phyloP scores from a whole-genome alignment of 2,888 invertebrate species.

The Salpingus planirostris region DNA sequence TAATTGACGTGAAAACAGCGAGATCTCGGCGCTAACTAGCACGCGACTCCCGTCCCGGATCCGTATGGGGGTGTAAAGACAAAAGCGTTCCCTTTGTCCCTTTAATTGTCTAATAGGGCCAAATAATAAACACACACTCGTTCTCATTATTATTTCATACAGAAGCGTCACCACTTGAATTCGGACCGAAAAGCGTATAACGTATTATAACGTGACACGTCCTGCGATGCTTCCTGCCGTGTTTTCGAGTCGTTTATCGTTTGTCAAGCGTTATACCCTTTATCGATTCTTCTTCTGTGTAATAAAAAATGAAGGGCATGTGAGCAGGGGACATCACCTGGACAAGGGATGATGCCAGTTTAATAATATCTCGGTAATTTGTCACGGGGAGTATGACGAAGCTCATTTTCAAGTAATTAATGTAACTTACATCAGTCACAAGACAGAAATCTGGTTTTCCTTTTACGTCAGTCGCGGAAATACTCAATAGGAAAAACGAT shows the following conservation, averaged over 20 bases:
- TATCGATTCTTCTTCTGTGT: conserved; percentile 11
- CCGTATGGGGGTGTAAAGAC: conserved; percentile 1
- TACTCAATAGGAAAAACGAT: too few species aligned
- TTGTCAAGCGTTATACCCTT: too few species aligned
- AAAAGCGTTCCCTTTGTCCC: background rate
- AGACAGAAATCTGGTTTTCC: too few species aligned
- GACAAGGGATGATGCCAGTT: conserved; percentile 21
- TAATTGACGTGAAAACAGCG: conserved; percentile 4
- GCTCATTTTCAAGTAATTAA: too few species aligned
- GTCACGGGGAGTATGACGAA: conserved; percentile 22
- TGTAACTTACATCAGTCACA: too few species aligned
- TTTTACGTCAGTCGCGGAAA: too few species aligned
- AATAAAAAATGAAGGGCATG: conserved; percentile 9
- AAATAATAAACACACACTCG: too few species aligned
- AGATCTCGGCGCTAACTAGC: conserved; percentile 3
- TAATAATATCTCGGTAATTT: conserved; percentile 27
- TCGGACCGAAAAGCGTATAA: background rate
- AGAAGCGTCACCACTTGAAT: too few species aligned
- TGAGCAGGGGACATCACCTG: conserved; percentile 14
- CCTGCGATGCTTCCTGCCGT: conserved; percentile 27
- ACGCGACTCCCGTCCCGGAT: conserved; percentile 1
- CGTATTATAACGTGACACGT: conserved; percentile 27
- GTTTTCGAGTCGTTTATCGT: too few species aligned
- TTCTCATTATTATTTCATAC: too few species aligned
- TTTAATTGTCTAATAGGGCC: too few species aligned